phyloP scores from a whole-genome alignment of 2,113 vertebrate genomes.

The Abramis brama region DNA sequence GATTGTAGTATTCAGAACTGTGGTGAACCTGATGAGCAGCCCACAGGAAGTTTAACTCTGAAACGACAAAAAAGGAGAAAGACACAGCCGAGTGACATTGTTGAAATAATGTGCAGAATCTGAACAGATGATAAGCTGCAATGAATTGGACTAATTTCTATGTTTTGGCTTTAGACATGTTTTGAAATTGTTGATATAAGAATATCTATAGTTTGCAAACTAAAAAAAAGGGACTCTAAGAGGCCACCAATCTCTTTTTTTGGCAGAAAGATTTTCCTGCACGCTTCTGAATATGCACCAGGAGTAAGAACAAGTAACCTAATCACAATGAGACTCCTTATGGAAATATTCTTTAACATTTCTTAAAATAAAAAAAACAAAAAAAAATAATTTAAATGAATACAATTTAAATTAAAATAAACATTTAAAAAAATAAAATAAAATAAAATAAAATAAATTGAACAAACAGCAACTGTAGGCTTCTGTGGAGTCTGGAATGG shows the following conservation, averaged over 20 bases:
- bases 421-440: background rate
- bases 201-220: too few relatives aligned
- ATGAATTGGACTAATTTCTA: background rate
- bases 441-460: background rate
- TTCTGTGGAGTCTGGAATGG: too few relatives aligned
- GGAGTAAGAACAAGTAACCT: background rate
- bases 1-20: slow-evolving; percentile 93
- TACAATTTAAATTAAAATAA: background rate
- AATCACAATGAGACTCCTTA: background rate
- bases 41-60: slow-evolving; percentile 93
- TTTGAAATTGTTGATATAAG: too few relatives aligned
- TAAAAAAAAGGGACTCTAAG: background rate
- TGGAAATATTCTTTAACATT: background rate
- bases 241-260: background rate
- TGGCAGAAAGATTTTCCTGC: background rate
- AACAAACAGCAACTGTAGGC: background rate
- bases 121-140: background rate
- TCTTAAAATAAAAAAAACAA: background rate
- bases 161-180: background rate
- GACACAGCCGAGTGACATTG: background rate
- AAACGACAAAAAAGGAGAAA: slow-evolving; percentile 23
- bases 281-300: background rate
- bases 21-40: slow-evolving; percentile 93
- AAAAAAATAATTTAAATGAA: background rate
- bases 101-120: background rate